Percentiles rank a stretch among this genome's conserved stretches.
Conservation (phyloP, 53 echinoderm and acorn worm genomes). For the Echinometra lucunter region DNA sequence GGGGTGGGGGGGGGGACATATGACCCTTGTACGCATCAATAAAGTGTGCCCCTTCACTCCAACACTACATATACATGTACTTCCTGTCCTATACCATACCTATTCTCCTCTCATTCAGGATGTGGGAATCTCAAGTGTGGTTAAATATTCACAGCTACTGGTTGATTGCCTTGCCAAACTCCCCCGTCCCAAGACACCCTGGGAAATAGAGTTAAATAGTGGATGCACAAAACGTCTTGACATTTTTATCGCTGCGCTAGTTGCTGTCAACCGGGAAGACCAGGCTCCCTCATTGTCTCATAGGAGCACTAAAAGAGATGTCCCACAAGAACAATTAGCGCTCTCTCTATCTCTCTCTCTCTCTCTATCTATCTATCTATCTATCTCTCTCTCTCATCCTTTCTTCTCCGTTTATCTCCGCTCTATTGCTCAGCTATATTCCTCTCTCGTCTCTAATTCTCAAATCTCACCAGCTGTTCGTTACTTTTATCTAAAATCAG, state of each 20-base stretch:
- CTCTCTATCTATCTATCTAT: not conserved
- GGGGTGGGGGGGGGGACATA: no score
- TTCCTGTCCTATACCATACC: not conserved
- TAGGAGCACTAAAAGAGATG: not conserved
- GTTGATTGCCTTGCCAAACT: constrained; percentile 19
- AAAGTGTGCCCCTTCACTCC: no score
- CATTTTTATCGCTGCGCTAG: constrained; percentile 21
- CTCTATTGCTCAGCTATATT: not conserved
- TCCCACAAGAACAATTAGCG: not conserved
- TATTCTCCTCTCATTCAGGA: not conserved
- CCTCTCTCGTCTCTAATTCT: not conserved
- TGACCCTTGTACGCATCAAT: no score
- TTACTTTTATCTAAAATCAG: no score
- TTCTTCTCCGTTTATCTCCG: not conserved
- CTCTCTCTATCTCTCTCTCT: not conserved
- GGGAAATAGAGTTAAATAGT: constrained; percentile 36
- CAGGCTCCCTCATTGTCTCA: not conserved
- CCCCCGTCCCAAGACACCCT: not conserved
- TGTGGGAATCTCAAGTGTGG: not conserved
- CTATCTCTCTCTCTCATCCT: not conserved
- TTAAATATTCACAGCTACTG: not conserved
- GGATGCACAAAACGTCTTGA: constrained; percentile 24
- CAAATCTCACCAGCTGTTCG: no score
- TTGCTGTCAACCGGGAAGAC: constrained; percentile 27
- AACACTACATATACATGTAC: not conserved